Percentiles rank a stretch among this genome's conserved stretches.
Evolutionary conservation across 2,113 vertebrate species (phyloP).

Genomic region (Nothoprocta perdicaria): DNA sequence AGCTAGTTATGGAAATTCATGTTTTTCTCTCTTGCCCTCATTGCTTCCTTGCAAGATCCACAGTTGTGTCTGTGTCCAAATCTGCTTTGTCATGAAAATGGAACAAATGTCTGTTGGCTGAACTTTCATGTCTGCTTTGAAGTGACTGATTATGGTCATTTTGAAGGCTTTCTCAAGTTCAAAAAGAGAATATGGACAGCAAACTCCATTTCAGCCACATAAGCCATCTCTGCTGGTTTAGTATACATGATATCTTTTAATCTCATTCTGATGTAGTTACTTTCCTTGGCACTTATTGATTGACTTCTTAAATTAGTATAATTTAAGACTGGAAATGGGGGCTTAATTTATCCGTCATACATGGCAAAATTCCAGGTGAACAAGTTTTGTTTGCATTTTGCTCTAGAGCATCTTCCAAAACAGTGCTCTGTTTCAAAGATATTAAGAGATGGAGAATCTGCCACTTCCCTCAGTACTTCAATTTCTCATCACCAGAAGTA

Average conservation of each 20-base stretch:
- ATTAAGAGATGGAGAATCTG: neutral
- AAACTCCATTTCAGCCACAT: neutral
- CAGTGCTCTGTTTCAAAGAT: neutral
- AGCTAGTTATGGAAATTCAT: neutral
- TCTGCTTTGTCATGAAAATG: neutral
- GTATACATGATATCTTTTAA: neutral
- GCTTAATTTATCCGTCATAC: neutral
- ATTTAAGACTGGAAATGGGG: neutral
- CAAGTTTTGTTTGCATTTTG: neutral
- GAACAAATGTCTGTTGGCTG: neutral
- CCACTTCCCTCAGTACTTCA: neutral
- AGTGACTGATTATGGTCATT: neutral
- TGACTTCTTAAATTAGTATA: neutral
- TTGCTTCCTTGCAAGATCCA: neutral
- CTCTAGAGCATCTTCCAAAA: neutral
- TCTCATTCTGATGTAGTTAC: neutral
- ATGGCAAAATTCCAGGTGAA: neutral
- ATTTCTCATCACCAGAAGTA: neutral
- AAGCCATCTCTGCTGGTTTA: neutral
- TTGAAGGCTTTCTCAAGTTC: neutral
- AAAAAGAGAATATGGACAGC: neutral
- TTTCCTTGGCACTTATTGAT: neutral
- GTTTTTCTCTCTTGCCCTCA: neutral
- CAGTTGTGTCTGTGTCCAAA: neutral
- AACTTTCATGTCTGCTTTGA: neutral